Base-by-base conservation (phyloP, 92 coral and sea anemone species). In the Desmophyllum pertusum region DNA sequence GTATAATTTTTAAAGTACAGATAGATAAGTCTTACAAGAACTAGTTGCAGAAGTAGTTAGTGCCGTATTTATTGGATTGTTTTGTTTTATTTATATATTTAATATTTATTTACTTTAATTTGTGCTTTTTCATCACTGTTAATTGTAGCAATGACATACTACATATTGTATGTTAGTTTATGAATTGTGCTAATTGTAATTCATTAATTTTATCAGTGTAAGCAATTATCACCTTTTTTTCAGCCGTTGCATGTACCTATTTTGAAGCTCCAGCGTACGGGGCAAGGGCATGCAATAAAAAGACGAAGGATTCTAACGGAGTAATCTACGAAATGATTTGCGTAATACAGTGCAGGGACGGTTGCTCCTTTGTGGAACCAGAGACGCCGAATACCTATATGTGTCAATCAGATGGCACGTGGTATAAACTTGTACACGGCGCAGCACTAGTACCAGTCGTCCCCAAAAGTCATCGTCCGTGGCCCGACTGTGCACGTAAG, bases 401-500 rank as follows among this genome's bases (percentile, higher is more conserved):
- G 75, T 96, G 99, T 52, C 83, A 73, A 45, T 92, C 97, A 1
- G 92, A 90, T 29, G 99, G 99, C 13, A 51, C 81, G 13, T 96
- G 99, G 99, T 75, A 83, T 33, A 81, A 86, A 48, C 83, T 94
- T 85, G n/a, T n/a, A n/a, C 70, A 75, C 35, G 87, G 88, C 3
- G n/a, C 71, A 70, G n/a, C n/a, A 42, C 89, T 89, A 0, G 45
- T 81, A 23, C 90, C 89, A 21, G 78, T 10, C 37, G 17, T n/a
- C 1, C 90, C 89, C 76, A 86, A 81, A 55, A 78, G 80, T 23
- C 83, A 86, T 46, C 91, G 88, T 31, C 99, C 99, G 1, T 96
- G 99, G 99, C 96, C 98, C 9, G 99, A 96, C 70, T 96, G 99
- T 39, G 90, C 95, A 52, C 95, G 99, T 96, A 77, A 85, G 98